A percentile compares a stretch with the other conserved stretches of the same genome.
phyloP scores from a whole-genome alignment of 2,113 vertebrate genomes.

The Vulpes vulpes region DNA sequence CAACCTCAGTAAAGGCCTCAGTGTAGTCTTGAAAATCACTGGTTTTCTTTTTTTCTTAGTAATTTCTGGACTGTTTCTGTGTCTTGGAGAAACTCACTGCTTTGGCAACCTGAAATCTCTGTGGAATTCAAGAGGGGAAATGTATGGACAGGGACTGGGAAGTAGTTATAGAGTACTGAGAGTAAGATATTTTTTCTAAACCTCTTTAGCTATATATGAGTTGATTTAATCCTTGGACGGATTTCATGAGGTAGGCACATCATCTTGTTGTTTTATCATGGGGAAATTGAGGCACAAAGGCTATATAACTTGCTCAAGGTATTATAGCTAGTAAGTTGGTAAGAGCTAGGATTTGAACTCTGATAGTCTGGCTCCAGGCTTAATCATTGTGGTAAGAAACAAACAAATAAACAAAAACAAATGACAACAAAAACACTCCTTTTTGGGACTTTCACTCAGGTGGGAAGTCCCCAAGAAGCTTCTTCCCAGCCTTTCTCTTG shows the following conservation, averaged over 20 bases:
- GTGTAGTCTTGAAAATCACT: background rate
- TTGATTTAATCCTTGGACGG: background rate
- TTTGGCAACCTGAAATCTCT: conserved; percentile 1
- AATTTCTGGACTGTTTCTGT: background rate
- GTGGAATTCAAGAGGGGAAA: background rate
- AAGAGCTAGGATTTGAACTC: background rate
- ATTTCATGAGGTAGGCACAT: background rate
- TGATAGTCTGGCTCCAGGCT: background rate
- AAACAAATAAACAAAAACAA: background rate
- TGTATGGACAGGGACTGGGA: background rate
- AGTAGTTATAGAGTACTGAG: background rate
- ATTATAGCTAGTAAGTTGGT: background rate
- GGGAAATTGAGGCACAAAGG: background rate
- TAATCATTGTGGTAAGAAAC: background rate
- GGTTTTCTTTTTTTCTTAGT: background rate
- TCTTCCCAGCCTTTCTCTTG: background rate
- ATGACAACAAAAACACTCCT: background rate
- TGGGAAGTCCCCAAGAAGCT: background rate
- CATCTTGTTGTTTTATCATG: background rate
- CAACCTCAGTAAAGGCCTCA: background rate
- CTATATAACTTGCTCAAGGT: background rate
- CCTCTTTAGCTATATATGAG: background rate
- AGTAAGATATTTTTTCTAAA: background rate
- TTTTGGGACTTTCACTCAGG: background rate
- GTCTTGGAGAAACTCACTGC: conserved; percentile 12